Evolutionary conservation across 1,140 invertebrate species (phyloP).

Genomic region (Drosophila pectinifera): DNA sequence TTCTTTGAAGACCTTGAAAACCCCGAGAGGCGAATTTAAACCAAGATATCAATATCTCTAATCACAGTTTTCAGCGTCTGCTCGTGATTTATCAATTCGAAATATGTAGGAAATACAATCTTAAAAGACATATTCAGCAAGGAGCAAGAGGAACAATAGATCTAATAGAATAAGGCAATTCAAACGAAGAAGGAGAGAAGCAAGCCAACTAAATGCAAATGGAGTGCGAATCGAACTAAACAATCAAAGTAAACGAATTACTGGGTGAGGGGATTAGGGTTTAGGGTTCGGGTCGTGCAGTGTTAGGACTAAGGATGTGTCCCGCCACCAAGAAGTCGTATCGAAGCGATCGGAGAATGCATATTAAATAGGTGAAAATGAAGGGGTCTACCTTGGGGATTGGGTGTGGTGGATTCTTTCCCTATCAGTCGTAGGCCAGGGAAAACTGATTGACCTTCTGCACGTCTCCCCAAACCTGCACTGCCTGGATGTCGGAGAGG

Average conservation of each 20-base stretch:
- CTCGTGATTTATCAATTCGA: background rate
- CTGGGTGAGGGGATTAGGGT: constrained; percentile 4
- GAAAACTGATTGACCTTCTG: constrained; percentile 68
- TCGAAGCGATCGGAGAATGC: constrained; percentile 19
- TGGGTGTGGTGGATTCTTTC: background rate
- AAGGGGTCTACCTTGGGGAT: constrained; percentile 42
- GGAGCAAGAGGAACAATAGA: background rate
- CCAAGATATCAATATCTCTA: background rate
- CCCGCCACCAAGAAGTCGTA: constrained; percentile 25
- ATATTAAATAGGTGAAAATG: constrained; percentile 8
- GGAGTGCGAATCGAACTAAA: constrained; percentile 27
- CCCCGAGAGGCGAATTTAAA: no score
- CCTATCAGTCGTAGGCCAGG: constrained; percentile 62
- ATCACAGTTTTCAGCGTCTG: background rate
- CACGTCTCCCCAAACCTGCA: constrained; percentile 82
- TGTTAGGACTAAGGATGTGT: constrained; percentile 14
- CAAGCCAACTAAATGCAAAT: constrained; percentile 10
- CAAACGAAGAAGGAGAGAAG: background rate
- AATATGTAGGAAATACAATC: background rate
- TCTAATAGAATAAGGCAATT: background rate
- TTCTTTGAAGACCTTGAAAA: background rate
- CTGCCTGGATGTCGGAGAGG: constrained; percentile 60
- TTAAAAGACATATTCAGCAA: background rate
- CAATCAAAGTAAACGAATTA: constrained; percentile 20
- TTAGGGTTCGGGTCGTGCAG: constrained; percentile 21